These are phyloP conservation scores for Monopis laevigella DNA, from an alignment of 2,888 invertebrate species.

Conservation along the genomic window DNA sequence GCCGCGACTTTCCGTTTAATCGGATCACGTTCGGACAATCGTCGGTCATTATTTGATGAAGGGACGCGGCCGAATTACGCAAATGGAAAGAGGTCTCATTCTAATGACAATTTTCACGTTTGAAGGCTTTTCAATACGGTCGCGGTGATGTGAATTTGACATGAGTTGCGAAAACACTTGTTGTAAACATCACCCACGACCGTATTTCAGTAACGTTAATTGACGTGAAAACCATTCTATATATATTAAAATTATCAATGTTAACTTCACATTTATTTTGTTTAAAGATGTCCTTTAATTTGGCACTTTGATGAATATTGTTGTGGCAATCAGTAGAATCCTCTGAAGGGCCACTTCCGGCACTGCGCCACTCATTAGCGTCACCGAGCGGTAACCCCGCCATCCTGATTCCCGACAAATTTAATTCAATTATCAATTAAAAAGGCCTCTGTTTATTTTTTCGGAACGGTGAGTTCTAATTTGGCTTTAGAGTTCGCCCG, in stretches of 20 bases:
- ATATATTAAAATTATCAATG: no score
- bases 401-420: constrained; percentile 49
- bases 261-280: no score
- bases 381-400: constrained; percentile 29
- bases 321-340: no score
- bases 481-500: constrained; percentile 26
- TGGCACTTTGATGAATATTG: no score
- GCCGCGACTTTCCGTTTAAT: constrained; percentile 3
- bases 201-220: no score
- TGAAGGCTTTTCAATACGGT: background rate
- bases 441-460: constrained; percentile 48
- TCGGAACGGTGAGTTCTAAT: constrained; percentile 40
- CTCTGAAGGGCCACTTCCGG: no score
- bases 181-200: no score
- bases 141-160: no score
- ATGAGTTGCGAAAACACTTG: no score
- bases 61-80: constrained; percentile 8
- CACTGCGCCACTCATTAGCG: constrained; percentile 46
- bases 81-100: constrained; percentile 2
- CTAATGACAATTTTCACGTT: constrained; percentile 7
- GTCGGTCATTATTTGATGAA: constrained; percentile 11
- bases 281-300: no score
- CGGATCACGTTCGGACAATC: constrained; percentile 10
- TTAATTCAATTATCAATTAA: constrained; percentile 63
- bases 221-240: no score